phyloP scores from a whole-genome alignment of 2,888 invertebrate species.

The Salpingus planirostris region DNA sequence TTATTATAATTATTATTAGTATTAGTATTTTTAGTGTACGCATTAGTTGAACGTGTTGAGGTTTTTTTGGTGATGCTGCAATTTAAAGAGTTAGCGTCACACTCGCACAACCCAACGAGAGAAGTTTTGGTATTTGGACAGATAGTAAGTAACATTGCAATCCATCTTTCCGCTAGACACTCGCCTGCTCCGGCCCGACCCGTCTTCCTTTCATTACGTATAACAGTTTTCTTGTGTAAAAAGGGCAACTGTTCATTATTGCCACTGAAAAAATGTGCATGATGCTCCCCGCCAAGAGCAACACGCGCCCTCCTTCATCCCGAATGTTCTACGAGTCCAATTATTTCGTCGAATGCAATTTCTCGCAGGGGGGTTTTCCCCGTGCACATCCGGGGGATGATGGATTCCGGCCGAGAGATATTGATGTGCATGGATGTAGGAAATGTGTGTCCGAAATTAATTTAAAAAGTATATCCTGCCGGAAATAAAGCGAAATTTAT shows the following conservation, averaged over 20 bases:
- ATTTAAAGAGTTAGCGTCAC: constrained; percentile 16
- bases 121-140: constrained; percentile 27
- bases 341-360: not conserved
- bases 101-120: too few relatives aligned
- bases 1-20: too few relatives aligned
- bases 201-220: constrained; percentile 29
- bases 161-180: constrained; percentile 31
- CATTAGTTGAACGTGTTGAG: too few relatives aligned
- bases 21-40: too few relatives aligned
- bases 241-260: constrained; percentile 33
- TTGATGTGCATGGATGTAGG: not conserved
- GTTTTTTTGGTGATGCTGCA: constrained; percentile 14
- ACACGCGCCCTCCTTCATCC: not conserved
- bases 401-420: too few relatives aligned
- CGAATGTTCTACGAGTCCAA: too few relatives aligned
- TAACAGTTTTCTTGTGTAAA: constrained; percentile 29
- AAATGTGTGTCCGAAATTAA: constrained; percentile 8
- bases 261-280: constrained; percentile 19
- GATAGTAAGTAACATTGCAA: constrained; percentile 31
- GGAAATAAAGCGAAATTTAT: not conserved
- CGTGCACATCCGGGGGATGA: too few relatives aligned
- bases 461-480: constrained; percentile 3
- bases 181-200: constrained; percentile 26
- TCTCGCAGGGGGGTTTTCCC: too few relatives aligned
- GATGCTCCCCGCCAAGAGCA: constrained; percentile 5